A percentile compares a stretch with the other conserved stretches of the same genome.
Conservation (phyloP, 1,140 invertebrate genomes). For the Trichonephila clavipes region DNA sequence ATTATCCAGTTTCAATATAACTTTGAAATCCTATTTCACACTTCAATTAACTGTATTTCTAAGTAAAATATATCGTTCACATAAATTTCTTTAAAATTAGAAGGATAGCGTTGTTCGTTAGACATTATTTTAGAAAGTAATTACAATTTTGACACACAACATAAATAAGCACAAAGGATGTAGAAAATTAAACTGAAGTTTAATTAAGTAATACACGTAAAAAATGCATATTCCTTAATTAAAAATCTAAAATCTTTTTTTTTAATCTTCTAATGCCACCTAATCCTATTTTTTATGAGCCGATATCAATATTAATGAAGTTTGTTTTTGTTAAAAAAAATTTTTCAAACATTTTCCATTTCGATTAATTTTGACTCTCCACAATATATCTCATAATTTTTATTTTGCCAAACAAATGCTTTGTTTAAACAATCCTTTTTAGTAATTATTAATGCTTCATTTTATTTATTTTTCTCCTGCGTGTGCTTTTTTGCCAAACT, state of each 20-base stretch:
- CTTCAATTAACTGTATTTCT: too few relatives aligned
- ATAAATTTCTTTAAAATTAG: not conserved
- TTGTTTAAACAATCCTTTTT: not conserved
- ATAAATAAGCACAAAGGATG: not conserved
- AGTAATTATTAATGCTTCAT: too few relatives aligned
- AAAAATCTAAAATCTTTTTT: not conserved
- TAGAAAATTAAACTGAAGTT: not conserved
- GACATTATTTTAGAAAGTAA: not conserved
- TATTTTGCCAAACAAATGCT: not conserved
- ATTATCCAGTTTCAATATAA: too few relatives aligned
- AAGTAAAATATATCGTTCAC: not conserved
- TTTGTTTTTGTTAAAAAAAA: not conserved
- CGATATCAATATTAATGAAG: slow-evolving; percentile 9
- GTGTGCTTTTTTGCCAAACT: too few relatives aligned
- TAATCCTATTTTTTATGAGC: not conserved
- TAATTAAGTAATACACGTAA: not conserved
- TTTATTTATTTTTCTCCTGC: too few relatives aligned
- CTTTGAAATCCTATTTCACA: too few relatives aligned
- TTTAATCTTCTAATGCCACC: not conserved
- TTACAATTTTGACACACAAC: not conserved
- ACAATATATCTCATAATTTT: not conserved
- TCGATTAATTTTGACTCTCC: slow-evolving; percentile 11
- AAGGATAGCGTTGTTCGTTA: not conserved
- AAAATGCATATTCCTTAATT: slow-evolving; percentile 1
- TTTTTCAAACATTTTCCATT: slow-evolving; percentile 5